Base-by-base conservation (phyloP, 2,888 invertebrate genomes). In the Isoperla grammatica region DNA sequence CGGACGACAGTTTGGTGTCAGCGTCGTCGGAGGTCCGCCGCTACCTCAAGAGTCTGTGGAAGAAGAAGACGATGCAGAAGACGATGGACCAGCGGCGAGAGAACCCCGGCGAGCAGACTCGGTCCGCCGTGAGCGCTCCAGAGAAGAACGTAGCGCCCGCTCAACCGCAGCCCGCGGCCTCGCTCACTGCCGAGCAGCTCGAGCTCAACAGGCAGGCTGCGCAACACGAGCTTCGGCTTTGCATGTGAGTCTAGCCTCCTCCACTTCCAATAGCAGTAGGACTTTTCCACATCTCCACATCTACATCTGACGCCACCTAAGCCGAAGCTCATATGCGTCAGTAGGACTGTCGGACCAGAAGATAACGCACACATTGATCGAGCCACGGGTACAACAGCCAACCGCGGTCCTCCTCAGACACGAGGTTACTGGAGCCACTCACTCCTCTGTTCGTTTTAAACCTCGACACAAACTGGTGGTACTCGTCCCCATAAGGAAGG, bases 41-140 rank as follows among this genome's bases (percentile, higher is more conserved):
- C 4, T 67, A 66, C 56, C 56, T 67, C 11, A 66, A 65, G 40
- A 64, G 59, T 2, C 39, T 66, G 42, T 59, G 62, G 43, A 62
- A 63, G n/a, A 65, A 65, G 45, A 61, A 60, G 15, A 61, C 66
- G 0, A 45, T 67, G 2, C 62, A 65, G 40, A 64, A 61, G 53
- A 46, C 63, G 12, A 61, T 66, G 3, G 64, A 65, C 39, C 59
- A 60, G 53, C 59, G 49, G 23, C 57, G 62, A 55, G 65, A 65
- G n/a, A 63, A 62, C 42, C 63, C 64, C 59, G 63, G 62, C 8
- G 17, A 23, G 42, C 39, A 42, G 19, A 48, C 40, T 4, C 8
- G 5, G 4, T 29, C 29, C 29, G 8, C 5, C 29, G 4, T 8
- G 8, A 29, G 8, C 29, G 8, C 5, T 29, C 4, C 8, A 6